Base-by-base conservation (phyloP, 2,797 vertebrate species). In the Bradypus variegatus region DNA sequence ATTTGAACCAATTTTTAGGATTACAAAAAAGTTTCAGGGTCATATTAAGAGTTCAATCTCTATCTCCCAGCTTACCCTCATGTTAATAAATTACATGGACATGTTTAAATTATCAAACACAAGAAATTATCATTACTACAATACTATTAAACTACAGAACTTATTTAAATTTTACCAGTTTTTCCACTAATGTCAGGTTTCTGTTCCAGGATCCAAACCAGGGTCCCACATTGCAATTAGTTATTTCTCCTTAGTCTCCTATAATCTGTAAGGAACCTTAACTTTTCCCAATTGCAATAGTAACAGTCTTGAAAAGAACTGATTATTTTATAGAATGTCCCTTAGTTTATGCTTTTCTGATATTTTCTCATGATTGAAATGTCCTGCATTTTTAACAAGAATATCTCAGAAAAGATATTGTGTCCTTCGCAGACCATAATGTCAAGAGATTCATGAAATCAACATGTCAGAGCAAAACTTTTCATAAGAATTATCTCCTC, bases 371-470 rank as follows among this genome's bases (percentile, higher is more conserved):
- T 48, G 33, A 55, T 8, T 88, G 33, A 83, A 79, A 88, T 91
- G 18, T 86, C 53, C 87, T 80, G 13, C 58, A 77, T 77, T 88
- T 94, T 93, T 58, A 85, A 36, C 29, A 88, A 48, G 41, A 87
- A 89, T 45, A 27, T 1, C 58, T 79, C 13, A 91, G 45, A 89
- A 76, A 50, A 76, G 41, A 75, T 45, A 88, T 0, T 58, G 48
- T 92, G 48, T 90, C 79, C 75, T 94, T 93, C 86, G 78, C 36
- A 89, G 25, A 38, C 55, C 14, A 70, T 48, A 8, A 10, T 89
- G 76, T 80, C 79, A 94, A 94, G 80, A 90, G 64, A 94, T 80
- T 91, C 27, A 48, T 67, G 69, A 65, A 55, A 70, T 53, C 85
- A 85, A 41, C 72, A 80, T n/a, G 25, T 86, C 79, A 93, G 53